Evolutionary conservation across 2,797 vertebrate species (phyloP), one percentile per base, ranked within the genome.

Genomic region (Poecile montanus): DNA sequence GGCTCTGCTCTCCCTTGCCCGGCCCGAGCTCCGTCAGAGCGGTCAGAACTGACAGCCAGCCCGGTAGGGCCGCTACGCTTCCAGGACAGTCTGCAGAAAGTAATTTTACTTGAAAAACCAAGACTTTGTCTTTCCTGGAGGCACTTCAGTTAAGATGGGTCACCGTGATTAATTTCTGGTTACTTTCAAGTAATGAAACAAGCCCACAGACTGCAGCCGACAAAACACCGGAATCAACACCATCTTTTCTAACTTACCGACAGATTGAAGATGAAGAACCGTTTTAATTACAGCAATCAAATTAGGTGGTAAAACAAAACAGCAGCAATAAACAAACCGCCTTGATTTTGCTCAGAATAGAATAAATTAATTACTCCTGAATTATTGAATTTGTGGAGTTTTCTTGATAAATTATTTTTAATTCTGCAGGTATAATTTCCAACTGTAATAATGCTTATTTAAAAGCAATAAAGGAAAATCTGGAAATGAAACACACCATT

Each of bases 51-150:
- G 16, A 26, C 29, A 45, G 0, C 6, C 29, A 14, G 25, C n/a
- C 7, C 67, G 4, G 45, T 6, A 18, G 10, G 27, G 38, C 66
- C 2, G n/a, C 6, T 1, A 1, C 5, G 18, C 10, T 32, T 8
- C 50, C 8, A 23, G 19, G 11, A 17, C 14, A 4, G 54, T 1
- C 34, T 23, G 3, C 4, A 2, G 11, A 26, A 14, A 27, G 9
- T 0, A 16, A 14, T 27, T 10, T 14, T 3, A 48, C 22, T 10
- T 3, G 10, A 12, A 34, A 44, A 60, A 22, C 1, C 26, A 22
- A 10, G 11, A 16, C 6, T 26, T 3, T 6, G 7, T 4, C 38
- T 16, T 21, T 25, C 50, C 53, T 16, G 29, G 16, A 15, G 38
- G 68, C 22, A 7, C 40, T 13, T 10, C 60, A 11, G 61, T 2